Percentiles rank a stretch among this genome's conserved stretches.
Evolutionary conservation across 2,888 invertebrate genomes (phyloP).

Genomic region (Psylliodes chrysocephalus): DNA sequence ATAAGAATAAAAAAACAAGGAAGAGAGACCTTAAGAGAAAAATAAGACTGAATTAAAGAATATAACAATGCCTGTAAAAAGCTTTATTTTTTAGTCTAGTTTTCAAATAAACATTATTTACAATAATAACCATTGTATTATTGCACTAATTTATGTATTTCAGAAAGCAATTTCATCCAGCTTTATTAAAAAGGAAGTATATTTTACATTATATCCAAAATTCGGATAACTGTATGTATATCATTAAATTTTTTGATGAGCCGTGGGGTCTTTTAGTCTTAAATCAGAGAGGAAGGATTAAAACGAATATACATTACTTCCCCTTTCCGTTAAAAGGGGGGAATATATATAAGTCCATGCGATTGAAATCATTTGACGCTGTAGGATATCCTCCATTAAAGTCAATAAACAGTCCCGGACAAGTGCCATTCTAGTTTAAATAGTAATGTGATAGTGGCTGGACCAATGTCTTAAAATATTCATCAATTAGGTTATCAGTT

Average conservation of each 20-base stretch:
- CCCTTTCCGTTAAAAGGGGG: constrained; percentile 42
- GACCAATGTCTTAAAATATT: constrained; percentile 32
- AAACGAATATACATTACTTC: constrained; percentile 41
- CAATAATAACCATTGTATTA: too few species aligned
- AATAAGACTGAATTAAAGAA: too few species aligned
- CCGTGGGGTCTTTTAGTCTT: constrained; percentile 5
- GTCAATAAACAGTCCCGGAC: constrained; percentile 42
- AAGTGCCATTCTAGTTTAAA: constrained; percentile 36
- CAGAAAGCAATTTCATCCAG: too few species aligned
- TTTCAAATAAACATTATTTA: too few species aligned
- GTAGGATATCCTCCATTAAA: constrained; percentile 44
- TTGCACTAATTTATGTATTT: too few species aligned
- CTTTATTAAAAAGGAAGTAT: too few species aligned
- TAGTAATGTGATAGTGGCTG: constrained; percentile 38
- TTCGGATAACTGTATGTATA: too few species aligned
- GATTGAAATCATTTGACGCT: constrained; percentile 42
- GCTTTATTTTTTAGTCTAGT: too few species aligned
- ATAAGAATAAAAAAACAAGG: too few species aligned
- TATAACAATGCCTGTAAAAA: too few species aligned
- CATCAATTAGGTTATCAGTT: constrained; percentile 28
- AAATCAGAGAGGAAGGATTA: constrained; percentile 33
- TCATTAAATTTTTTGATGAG: not conserved
- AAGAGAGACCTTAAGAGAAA: too few species aligned
- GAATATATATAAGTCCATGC: constrained; percentile 39
- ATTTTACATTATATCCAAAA: too few species aligned